Conservation (phyloP, 2,888 invertebrate species). For the Choristoneura rosaceana region DNA sequence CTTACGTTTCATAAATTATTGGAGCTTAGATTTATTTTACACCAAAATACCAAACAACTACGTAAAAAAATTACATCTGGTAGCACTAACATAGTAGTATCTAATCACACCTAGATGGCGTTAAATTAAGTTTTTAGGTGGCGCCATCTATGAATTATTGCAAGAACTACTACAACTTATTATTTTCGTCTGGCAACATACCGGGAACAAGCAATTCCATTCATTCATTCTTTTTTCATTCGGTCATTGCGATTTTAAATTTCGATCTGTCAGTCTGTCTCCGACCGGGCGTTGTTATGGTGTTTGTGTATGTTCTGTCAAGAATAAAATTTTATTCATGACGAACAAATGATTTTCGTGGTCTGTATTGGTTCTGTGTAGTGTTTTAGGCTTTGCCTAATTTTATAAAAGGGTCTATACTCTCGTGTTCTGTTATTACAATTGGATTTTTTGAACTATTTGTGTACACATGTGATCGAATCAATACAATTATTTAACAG, state of each 20-base stretch:
- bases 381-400: slow-evolving; percentile 46
- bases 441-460: slow-evolving; percentile 54
- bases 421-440: slow-evolving; percentile 45
- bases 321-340: slow-evolving; percentile 46
- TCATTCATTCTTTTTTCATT: slow-evolving; percentile 58
- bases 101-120: slow-evolving; percentile 42
- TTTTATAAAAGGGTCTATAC: slow-evolving; percentile 53
- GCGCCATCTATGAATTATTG: slow-evolving; percentile 16
- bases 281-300: slow-evolving; percentile 50
- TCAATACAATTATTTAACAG: slow-evolving; percentile 54
- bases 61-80: neutral
- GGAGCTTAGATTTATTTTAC: too few species aligned
- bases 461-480: slow-evolving; percentile 79
- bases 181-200: slow-evolving; percentile 18
- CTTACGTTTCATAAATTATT: too few species aligned
- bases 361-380: slow-evolving; percentile 26
- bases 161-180: slow-evolving; percentile 10
- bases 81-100: neutral
- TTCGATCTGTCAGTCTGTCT: slow-evolving; percentile 41
- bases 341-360: slow-evolving; percentile 36
- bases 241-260: slow-evolving; percentile 41
- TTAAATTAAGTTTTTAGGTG: neutral
- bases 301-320: slow-evolving; percentile 49
- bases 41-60: neutral
- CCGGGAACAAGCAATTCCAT: slow-evolving; percentile 34